Evolutionary conservation across 2,113 vertebrate genomes (phyloP).

Genomic region (Nothoprocta perdicaria): DNA sequence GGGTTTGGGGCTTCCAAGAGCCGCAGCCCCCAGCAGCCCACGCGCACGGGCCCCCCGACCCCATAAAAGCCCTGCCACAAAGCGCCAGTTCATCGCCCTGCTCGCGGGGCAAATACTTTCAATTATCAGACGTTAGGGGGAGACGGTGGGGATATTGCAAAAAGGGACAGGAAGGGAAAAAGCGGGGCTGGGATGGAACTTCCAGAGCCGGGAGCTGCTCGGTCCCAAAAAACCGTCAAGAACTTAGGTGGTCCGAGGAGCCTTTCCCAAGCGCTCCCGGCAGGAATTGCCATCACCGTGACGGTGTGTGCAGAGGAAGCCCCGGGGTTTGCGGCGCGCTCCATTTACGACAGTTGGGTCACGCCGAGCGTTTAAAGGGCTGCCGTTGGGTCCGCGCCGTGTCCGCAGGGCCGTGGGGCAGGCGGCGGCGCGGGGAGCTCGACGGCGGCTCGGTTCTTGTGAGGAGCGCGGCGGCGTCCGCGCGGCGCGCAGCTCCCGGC

Average conservation of each 20-base stretch:
- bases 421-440: not conserved
- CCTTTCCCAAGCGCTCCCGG: not conserved
- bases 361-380: not conserved
- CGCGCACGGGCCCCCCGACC: not conserved
- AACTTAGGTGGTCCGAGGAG: conserved; percentile 5
- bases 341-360: not conserved
- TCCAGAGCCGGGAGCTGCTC: not conserved
- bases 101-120: not conserved
- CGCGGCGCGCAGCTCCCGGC: no score
- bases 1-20: not conserved
- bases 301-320: not conserved
- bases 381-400: not conserved
- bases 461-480: no score
- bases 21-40: not conserved
- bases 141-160: not conserved
- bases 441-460: not conserved
- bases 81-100: not conserved
- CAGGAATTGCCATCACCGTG: not conserved
- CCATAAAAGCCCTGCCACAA: not conserved
- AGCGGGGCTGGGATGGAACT: not conserved
- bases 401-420: not conserved
- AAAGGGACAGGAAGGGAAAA: not conserved
- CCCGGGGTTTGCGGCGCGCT: not conserved
- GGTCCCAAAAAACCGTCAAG: not conserved
- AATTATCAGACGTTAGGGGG: not conserved